phyloP scores from a whole-genome alignment of 2,888 invertebrate species.

The Hermodice carunculata region DNA sequence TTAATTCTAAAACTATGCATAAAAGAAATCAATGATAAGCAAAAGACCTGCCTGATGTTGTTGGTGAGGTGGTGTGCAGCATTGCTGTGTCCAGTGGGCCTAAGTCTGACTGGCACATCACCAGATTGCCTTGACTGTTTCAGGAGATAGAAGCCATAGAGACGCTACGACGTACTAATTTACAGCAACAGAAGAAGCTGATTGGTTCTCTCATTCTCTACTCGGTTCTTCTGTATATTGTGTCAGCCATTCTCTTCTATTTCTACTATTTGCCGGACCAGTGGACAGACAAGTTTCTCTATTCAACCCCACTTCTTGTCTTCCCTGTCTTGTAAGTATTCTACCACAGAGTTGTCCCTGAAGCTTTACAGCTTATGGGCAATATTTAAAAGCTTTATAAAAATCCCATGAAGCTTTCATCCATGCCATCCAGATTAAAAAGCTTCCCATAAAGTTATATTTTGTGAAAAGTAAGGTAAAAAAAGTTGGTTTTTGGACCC shows the following conservation, averaged over 20 bases:
- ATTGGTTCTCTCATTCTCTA: conserved; percentile 82
- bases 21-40: no score
- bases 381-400: not conserved
- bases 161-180: conserved; percentile 83
- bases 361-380: not conserved
- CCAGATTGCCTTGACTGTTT: no score
- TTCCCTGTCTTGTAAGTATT: conserved; percentile 74
- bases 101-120: no score
- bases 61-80: no score
- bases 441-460: no score
- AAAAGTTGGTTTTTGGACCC: no score
- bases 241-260: conserved; percentile 82
- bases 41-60: no score
- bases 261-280: conserved; percentile 85
- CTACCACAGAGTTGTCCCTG: not conserved
- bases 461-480: no score
- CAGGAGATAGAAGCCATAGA: conserved; percentile 85
- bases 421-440: no score
- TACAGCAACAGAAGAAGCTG: conserved; percentile 84
- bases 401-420: no score
- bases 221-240: conserved; percentile 73
- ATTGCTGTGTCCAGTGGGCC: no score
- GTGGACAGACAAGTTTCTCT: conserved; percentile 80
- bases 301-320: conserved; percentile 83
- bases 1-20: no score